Evolutionary conservation across 2,797 vertebrate genomes (phyloP), one percentile per base, ranked within the genome.

Genomic region (Gymnocypris eckloni): DNA sequence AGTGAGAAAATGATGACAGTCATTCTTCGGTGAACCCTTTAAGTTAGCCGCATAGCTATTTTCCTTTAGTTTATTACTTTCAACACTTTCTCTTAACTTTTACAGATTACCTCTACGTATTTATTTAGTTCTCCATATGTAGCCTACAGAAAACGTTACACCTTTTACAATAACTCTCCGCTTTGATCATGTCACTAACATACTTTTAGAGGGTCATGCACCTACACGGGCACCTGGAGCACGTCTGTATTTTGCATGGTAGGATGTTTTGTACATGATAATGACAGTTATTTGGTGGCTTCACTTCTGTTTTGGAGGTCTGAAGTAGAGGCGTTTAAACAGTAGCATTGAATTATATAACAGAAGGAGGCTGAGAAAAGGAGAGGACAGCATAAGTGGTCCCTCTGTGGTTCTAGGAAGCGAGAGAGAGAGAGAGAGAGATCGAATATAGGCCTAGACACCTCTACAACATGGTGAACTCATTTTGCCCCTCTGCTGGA

Each of bases 231-330:
- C 93, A 94, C 90, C 94, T 94, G 92, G 93, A 91, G 86, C 50
- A 64, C 85, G 56, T 86, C 59, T 67, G 1, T 86, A 84, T 64
- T 92, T 92, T 89, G 90, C 45, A 87, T 87, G 85, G 78, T 87
- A 33, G 66, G 88, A 69, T 86, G 90, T 88, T 90, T 86, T 85
- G 59, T 90, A 72, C 90, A 91, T 81, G 89, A 88, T 94, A 93
- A 94, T 94, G 82, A 93, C 67, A 92, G 92, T 93, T 84, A 93
- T 93, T 92, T 91, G 86, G 88, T 83, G 22, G 72, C 81, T 87
- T 37, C 28, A 86, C 86, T 86, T 89, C 87, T 85, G 89, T 87
- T 67, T 91, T 81, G 89, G 89, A 86, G 87, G 87, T 87, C 54
- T 86, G 79, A 88, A 71, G 86, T 91, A 86, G 86, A 75, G 28